phyloP scores from a whole-genome alignment of 2,888 invertebrate species.

The Macropis europaea region DNA sequence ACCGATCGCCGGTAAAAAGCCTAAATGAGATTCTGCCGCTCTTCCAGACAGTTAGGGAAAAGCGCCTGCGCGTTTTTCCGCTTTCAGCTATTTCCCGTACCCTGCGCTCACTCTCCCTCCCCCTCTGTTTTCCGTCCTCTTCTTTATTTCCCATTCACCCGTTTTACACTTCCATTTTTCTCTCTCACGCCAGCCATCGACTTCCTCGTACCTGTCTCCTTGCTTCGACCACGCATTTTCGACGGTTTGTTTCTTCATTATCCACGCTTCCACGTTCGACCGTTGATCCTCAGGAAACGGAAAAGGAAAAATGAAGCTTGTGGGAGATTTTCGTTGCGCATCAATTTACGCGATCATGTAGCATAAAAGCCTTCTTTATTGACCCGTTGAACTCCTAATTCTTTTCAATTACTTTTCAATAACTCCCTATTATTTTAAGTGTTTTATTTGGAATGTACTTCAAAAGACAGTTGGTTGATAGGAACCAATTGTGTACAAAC shows the following conservation, averaged over 20 bases:
- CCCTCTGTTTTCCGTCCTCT: not conserved
- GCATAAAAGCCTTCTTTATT: no score
- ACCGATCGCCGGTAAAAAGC: constrained; percentile 44
- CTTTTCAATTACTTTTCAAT: no score
- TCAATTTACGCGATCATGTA: constrained; percentile 15
- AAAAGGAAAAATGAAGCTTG: not conserved
- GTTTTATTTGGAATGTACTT: no score
- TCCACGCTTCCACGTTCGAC: not conserved
- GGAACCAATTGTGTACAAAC: no score
- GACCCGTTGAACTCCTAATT: no score
- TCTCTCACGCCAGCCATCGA: no score
- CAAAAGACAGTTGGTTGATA: no score
- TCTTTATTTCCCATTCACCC: no score
- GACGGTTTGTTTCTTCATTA: constrained; percentile 42
- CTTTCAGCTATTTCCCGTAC: constrained; percentile 8
- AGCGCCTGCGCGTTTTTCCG: constrained; percentile 5
- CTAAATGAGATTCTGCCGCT: constrained; percentile 46
- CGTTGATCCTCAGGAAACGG: constrained; percentile 1
- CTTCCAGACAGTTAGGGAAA: not conserved
- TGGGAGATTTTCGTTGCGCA: constrained; percentile 16
- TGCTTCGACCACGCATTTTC: constrained; percentile 23
- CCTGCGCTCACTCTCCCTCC: not conserved
- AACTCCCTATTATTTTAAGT: no score
- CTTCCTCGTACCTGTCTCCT: not conserved
- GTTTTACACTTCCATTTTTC: not conserved